phyloP scores from a whole-genome alignment of 2,113 vertebrate species.

The Perognathus longimembris region DNA sequence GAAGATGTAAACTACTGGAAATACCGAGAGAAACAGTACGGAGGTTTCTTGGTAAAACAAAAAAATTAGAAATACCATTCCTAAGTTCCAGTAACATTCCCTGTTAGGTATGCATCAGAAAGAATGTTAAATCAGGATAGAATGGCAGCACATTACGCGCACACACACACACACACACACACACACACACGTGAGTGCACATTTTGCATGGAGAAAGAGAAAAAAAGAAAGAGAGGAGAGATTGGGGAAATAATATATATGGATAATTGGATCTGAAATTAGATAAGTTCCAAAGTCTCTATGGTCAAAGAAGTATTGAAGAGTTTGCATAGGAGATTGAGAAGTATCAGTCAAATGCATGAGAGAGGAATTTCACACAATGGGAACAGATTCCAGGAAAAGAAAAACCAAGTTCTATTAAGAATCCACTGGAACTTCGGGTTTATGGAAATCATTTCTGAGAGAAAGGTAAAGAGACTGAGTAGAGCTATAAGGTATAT shows the following conservation, averaged over 20 bases:
- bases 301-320: background rate
- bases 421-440: background rate
- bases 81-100: no score
- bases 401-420: background rate
- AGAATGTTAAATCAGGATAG: no score
- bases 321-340: background rate
- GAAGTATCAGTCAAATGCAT: background rate
- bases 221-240: background rate
- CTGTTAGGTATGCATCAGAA: no score
- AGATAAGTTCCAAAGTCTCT: background rate
- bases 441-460: background rate
- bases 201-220: background rate
- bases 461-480: background rate
- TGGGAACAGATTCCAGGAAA: background rate
- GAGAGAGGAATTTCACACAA: background rate
- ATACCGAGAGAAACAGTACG: no score
- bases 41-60: no score
- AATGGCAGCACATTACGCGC: no score
- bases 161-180: no score
- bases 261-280: background rate
- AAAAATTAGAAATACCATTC: no score
- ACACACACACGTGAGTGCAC: no score
- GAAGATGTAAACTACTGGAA: no score
- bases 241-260: background rate
- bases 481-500: background rate